A percentile compares a stretch with the other conserved stretches of the same genome.
These are phyloP conservation scores for Amphimedon queenslandica DNA, from an alignment of 37 sponge, comb jelly and placozoan genomes.

Conservation along the genomic window DNA sequence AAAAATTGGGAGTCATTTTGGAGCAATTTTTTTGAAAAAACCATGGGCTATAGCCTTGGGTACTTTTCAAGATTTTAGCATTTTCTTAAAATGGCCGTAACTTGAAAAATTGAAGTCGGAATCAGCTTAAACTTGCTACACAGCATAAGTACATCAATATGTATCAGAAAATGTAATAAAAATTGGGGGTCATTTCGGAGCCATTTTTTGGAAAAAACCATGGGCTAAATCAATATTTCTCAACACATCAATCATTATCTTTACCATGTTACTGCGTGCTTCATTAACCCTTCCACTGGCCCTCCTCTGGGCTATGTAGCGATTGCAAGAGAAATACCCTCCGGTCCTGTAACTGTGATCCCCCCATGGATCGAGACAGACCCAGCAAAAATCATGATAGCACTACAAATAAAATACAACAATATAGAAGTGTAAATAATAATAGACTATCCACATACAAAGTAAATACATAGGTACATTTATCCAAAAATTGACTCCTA, in stretches of 20 bases:
- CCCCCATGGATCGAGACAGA: constrained; percentile 72
- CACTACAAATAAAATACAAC: constrained; percentile 34
- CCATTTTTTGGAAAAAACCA: too few species aligned
- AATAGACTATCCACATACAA: not conserved
- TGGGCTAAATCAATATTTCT: not conserved
- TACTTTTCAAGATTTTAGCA: too few species aligned
- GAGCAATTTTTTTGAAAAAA: too few species aligned
- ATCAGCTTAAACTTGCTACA: too few species aligned
- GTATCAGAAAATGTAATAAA: too few species aligned
- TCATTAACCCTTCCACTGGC: constrained; percentile 32
- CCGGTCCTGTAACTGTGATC: constrained; percentile 61
- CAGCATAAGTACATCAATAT: too few species aligned
- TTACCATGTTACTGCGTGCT: constrained; percentile 28
- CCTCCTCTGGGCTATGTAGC: constrained; percentile 29
- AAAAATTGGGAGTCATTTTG: too few species aligned
- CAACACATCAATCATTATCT: not conserved
- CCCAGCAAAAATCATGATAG: constrained; percentile 76
- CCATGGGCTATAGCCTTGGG: too few species aligned
- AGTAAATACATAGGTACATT: not conserved
- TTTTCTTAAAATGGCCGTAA: too few species aligned
- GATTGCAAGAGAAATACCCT: constrained; percentile 80
- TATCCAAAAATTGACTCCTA: not conserved
- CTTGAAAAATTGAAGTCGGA: too few species aligned
- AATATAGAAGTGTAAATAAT: too few species aligned
- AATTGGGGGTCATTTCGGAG: too few species aligned